phyloP scores from a whole-genome alignment of 2,797 vertebrate genomes.

The Siniperca obscura region DNA sequence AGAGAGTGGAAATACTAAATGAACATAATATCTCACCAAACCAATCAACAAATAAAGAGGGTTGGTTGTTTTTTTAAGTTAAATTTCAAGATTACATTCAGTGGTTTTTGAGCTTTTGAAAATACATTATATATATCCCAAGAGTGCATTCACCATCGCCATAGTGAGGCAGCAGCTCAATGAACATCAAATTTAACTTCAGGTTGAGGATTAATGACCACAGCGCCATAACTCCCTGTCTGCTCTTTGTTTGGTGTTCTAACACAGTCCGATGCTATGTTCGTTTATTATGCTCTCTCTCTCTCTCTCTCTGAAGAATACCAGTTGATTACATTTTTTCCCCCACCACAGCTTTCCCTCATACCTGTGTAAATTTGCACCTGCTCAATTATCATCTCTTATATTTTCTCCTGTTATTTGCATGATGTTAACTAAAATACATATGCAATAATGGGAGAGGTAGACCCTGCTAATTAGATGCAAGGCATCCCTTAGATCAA shows the following conservation, averaged over 20 bases:
- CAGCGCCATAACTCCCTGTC: conserved; percentile 29
- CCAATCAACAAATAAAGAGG: no score
- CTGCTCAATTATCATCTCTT: background rate
- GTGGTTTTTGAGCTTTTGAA: background rate
- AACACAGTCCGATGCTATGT: conserved; percentile 29
- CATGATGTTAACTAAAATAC: background rate
- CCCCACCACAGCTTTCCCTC: background rate
- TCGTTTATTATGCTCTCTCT: conserved; percentile 36
- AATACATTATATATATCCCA: background rate
- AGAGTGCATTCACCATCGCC: background rate
- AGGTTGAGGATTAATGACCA: conserved; percentile 35
- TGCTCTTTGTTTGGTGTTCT: conserved; percentile 28
- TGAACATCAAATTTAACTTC: conserved; percentile 20
- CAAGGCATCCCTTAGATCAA: background rate
- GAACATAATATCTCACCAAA: background rate
- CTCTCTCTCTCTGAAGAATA: conserved; percentile 15
- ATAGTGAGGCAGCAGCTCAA: conserved; percentile 13
- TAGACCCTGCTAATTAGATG: background rate
- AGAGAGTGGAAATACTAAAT: background rate
- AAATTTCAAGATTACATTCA: conserved; percentile 7
- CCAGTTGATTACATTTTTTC: conserved; percentile 12
- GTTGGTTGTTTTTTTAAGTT: background rate
- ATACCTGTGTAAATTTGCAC: background rate
- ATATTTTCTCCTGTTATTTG: background rate
- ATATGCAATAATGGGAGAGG: background rate